These are phyloP conservation scores for Crambe crambe DNA, from an alignment of 37 sponge, comb jelly and placozoan genomes.

Conservation along the genomic window DNA sequence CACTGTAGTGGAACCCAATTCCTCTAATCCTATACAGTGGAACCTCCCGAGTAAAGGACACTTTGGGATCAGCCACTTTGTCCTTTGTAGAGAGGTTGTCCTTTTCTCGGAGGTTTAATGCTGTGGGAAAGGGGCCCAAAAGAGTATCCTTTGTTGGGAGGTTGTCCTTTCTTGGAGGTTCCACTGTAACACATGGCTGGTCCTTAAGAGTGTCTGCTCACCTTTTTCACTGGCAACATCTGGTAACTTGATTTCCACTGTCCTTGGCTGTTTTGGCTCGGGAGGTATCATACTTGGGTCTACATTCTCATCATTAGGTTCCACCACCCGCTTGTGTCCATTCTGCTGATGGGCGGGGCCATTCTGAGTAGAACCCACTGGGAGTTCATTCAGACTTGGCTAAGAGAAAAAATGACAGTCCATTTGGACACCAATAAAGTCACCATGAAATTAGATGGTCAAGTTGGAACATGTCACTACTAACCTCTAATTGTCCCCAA, in stretches of 20 bases:
- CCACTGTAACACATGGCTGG: no score
- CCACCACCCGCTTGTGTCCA: slow-evolving; percentile 28
- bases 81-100: no score
- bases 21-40: no score
- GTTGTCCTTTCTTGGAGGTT: no score
- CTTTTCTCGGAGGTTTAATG: no score
- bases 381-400: slow-evolving; percentile 54
- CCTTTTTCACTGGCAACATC: neutral
- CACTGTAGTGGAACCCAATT: no score
- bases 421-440: neutral
- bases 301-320: slow-evolving; percentile 5
- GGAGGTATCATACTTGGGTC: slow-evolving; percentile 3
- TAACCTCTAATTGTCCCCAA: slow-evolving; percentile 95
- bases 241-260: slow-evolving; percentile 37
- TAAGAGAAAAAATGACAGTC: neutral
- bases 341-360: no score
- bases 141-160: no score
- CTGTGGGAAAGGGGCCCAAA: no score
- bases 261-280: slow-evolving; percentile 25
- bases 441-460: neutral
- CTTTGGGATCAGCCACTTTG: no score
- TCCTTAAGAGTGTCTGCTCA: no score
- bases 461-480: neutral
- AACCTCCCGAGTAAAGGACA: no score
- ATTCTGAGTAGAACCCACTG: slow-evolving; percentile 9